Conservation (phyloP, 2,888 invertebrate genomes). For the Ichneumoninae sp. region DNA sequence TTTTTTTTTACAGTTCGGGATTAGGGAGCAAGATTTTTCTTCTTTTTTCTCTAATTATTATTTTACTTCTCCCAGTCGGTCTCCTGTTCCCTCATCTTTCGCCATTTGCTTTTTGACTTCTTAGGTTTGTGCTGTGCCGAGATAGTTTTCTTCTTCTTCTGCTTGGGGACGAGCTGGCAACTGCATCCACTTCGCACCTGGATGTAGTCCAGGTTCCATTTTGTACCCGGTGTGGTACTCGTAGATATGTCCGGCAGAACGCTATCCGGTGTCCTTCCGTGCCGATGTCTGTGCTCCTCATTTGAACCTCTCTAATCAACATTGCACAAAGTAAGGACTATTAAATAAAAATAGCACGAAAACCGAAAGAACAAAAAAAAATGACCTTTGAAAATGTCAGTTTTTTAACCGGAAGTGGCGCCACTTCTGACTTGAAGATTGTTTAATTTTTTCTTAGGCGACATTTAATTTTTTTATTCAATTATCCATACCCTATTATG, state of each 20-base stretch:
- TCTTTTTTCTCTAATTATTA: neutral
- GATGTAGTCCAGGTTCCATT: slow-evolving; percentile 93
- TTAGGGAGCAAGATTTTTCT: slow-evolving; percentile 27
- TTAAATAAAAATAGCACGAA: neutral
- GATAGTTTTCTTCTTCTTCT: slow-evolving; percentile 84
- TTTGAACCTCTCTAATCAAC: slow-evolving; percentile 81
- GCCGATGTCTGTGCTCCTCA: slow-evolving; percentile 81
- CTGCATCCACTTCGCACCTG: slow-evolving; percentile 93
- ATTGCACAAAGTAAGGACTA: neutral
- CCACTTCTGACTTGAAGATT: neutral
- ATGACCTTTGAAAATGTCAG: neutral
- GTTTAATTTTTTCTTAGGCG: neutral
- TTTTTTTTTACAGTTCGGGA: slow-evolving; percentile 22
- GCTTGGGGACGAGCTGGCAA: slow-evolving; percentile 90
- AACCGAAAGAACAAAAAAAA: neutral
- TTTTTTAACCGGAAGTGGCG: neutral
- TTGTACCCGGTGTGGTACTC: slow-evolving; percentile 72
- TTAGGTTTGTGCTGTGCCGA: slow-evolving; percentile 74
- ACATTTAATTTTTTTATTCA: neutral
- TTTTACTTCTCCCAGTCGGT: slow-evolving; percentile 47
- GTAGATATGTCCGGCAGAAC: slow-evolving; percentile 60
- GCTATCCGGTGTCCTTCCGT: slow-evolving; percentile 72
- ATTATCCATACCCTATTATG: slow-evolving; percentile 25
- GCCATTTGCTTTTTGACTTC: slow-evolving; percentile 76
- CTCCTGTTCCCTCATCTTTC: slow-evolving; percentile 69